These are phyloP conservation scores for Ptilodon capucinus DNA, from an alignment of 2,888 invertebrate species.

Conservation along the genomic window DNA sequence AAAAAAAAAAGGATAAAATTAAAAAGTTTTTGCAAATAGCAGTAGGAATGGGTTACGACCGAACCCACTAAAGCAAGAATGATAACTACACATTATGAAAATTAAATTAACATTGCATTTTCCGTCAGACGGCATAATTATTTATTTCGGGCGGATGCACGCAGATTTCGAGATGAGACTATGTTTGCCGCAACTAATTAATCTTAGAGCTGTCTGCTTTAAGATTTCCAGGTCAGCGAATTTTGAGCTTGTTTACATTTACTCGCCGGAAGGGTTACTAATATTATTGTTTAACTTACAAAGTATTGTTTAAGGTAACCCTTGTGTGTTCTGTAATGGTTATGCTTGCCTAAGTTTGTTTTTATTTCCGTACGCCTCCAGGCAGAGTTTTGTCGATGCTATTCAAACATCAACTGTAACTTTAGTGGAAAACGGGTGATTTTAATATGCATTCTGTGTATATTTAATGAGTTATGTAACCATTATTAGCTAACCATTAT, in stretches of 20 bases:
- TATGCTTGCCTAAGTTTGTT: not conserved
- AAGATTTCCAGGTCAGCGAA: slow-evolving; percentile 66
- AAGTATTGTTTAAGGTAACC: not conserved
- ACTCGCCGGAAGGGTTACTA: slow-evolving; percentile 34
- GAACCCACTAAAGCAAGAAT: slow-evolving; percentile 49
- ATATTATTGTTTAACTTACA: slow-evolving; percentile 32
- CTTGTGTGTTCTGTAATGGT: not conserved
- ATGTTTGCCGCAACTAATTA: slow-evolving; percentile 73
- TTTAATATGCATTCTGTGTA: too few species aligned
- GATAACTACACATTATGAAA: slow-evolving; percentile 60
- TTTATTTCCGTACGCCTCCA: not conserved
- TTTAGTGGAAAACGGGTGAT: too few species aligned
- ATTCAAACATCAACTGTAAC: not conserved
- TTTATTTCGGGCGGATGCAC: slow-evolving; percentile 71
- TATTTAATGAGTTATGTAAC: not conserved
- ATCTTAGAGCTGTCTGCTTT: slow-evolving; percentile 61
- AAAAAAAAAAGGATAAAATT: too few species aligned
- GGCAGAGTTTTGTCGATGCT: not conserved
- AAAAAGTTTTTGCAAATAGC: slow-evolving; percentile 39
- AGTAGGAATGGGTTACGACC: slow-evolving; percentile 50
- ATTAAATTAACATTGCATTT: slow-evolving; percentile 70
- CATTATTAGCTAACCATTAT: not conserved
- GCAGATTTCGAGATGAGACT: slow-evolving; percentile 71
- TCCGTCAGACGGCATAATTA: slow-evolving; percentile 61
- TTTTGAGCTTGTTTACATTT: slow-evolving; percentile 48